phyloP scores from a whole-genome alignment of 1,140 invertebrate genomes.

The Cydia amplana region DNA sequence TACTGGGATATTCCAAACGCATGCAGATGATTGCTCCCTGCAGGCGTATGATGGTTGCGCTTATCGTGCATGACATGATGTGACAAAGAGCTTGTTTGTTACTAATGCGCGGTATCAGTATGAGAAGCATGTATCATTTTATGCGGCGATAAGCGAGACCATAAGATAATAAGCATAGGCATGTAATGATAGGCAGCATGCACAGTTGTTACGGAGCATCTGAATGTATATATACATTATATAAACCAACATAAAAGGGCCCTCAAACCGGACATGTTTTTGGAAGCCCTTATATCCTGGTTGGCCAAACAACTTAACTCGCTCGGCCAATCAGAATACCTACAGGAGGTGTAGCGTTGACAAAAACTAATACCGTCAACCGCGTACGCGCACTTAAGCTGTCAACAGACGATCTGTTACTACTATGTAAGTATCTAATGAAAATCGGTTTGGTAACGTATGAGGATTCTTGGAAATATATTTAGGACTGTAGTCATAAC shows the following conservation, averaged over 20 bases:
- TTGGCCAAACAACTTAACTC: neutral
- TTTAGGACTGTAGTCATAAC: neutral
- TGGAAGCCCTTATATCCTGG: too few species aligned
- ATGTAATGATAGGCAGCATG: too few species aligned
- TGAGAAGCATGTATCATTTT: neutral
- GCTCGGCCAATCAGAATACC: neutral
- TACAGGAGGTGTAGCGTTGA: neutral
- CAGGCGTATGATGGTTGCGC: too few species aligned
- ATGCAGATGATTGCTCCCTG: too few species aligned
- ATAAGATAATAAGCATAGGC: too few species aligned
- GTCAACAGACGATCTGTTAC: constrained; percentile 5
- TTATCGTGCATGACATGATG: too few species aligned
- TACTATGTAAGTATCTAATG: neutral
- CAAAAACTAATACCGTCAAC: constrained; percentile 18
- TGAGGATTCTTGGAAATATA: neutral
- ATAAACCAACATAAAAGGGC: too few species aligned
- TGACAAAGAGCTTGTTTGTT: too few species aligned
- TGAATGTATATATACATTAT: too few species aligned
- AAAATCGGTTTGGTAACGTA: constrained; percentile 1
- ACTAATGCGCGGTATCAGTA: neutral
- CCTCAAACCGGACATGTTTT: too few species aligned
- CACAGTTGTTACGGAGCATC: too few species aligned
- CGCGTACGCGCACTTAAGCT: constrained; percentile 5
- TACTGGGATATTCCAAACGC: neutral
- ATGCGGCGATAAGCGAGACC: too few species aligned